Conservation (phyloP, 2,888 invertebrate genomes). For the Cephus spinipes region DNA sequence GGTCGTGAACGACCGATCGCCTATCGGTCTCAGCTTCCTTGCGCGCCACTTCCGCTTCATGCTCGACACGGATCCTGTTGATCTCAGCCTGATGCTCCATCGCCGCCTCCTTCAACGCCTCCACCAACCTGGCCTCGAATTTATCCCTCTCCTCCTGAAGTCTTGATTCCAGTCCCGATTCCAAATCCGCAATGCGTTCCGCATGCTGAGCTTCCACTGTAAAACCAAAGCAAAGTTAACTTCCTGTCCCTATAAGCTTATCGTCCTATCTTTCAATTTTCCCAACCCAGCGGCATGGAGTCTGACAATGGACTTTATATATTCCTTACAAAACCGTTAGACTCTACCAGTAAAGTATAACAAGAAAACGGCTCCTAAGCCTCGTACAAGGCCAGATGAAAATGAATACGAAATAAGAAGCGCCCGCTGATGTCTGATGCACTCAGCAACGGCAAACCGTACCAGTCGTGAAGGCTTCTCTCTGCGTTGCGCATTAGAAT, state of each 20-base stretch:
- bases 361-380: background rate
- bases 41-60: slow-evolving; percentile 70
- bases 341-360: background rate
- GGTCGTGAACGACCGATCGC: slow-evolving; percentile 68
- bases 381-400: background rate
- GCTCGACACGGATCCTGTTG: slow-evolving; percentile 65
- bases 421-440: no score
- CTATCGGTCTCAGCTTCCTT: slow-evolving; percentile 69
- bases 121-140: slow-evolving; percentile 49
- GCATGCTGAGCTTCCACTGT: slow-evolving; percentile 54
- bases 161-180: slow-evolving; percentile 27
- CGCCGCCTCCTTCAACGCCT: slow-evolving; percentile 47
- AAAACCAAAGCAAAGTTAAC: slow-evolving; percentile 18
- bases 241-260: background rate
- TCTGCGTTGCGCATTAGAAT: slow-evolving; percentile 1
- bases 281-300: background rate
- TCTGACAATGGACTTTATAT: background rate
- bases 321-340: background rate
- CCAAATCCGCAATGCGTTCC: slow-evolving; percentile 46
- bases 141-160: slow-evolving; percentile 51
- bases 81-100: slow-evolving; percentile 56
- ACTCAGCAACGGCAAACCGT: background rate
- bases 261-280: background rate
- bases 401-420: background rate
- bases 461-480: background rate